These are phyloP conservation scores for Sarcophaga peregrina DNA, from an alignment of 1,140 invertebrate species.

Conservation along the genomic window DNA sequence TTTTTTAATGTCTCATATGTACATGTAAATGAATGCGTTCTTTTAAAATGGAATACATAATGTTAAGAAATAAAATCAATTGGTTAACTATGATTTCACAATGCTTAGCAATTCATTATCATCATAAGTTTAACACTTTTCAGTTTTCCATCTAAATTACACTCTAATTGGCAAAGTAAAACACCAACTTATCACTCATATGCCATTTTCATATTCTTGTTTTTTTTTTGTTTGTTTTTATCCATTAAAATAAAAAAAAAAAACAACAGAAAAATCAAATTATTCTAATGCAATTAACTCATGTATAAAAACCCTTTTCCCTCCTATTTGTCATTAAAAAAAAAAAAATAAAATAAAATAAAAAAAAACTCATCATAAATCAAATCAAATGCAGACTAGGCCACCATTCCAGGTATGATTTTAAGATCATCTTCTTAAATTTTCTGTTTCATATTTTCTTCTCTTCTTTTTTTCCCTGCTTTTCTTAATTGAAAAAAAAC, in stretches of 20 bases:
- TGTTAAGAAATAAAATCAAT: conserved; percentile 20
- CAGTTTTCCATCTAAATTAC: conserved; percentile 17
- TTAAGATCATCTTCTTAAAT: conserved; percentile 32
- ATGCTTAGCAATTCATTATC: conserved; percentile 36
- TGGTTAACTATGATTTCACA: neutral
- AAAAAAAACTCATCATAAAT: conserved; percentile 19
- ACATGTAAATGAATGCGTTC: conserved; percentile 2
- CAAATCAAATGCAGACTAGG: conserved; percentile 61
- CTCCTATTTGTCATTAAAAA: conserved; percentile 30
- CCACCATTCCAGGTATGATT: conserved; percentile 65
- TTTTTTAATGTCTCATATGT: too few species aligned
- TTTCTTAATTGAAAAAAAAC: conserved; percentile 17
- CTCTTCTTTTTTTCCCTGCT: conserved; percentile 32
- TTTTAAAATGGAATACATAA: neutral
- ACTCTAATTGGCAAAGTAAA: conserved; percentile 42
- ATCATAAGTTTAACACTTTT: conserved; percentile 12
- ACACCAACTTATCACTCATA: conserved; percentile 25
- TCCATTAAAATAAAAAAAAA: conserved; percentile 17
- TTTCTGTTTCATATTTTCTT: neutral
- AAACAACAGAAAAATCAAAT: conserved; percentile 56
- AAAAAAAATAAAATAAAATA: neutral
- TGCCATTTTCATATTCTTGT: conserved; percentile 12
- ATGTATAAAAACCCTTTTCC: conserved; percentile 60
- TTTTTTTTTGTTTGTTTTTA: conserved; percentile 29
- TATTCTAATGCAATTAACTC: conserved; percentile 55